A percentile compares a stretch with the other conserved stretches of the same genome.
phyloP scores from a whole-genome alignment of 2,797 vertebrate species.

The Halcyon chelicuti region DNA sequence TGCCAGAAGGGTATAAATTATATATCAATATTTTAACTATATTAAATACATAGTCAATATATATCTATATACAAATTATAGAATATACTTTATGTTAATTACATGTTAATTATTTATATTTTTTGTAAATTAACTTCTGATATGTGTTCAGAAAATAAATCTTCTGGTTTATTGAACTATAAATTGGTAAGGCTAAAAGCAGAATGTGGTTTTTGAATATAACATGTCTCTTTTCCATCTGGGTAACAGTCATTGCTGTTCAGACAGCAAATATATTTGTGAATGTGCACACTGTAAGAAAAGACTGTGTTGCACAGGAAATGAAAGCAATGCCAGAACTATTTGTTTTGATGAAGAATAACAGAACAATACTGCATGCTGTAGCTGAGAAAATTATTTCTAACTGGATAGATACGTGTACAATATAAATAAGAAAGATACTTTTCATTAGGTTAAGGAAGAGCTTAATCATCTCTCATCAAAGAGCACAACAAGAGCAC shows the following conservation, averaged over 20 bases:
- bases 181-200: constrained; percentile 23
- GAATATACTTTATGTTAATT: no score
- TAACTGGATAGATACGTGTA: not conserved
- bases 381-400: not conserved
- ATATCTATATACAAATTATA: no score
- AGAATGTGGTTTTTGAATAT: not conserved
- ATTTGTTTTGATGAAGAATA: not conserved
- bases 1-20: constrained; percentile 27
- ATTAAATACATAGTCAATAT: no score
- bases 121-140: constrained; percentile 17
- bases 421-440: not conserved
- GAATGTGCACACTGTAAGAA: not conserved
- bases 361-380: not conserved
- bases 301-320: not conserved
- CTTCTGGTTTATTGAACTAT: not conserved
- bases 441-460: not conserved
- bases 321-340: not conserved
- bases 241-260: not conserved
- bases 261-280: not conserved
- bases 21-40: not conserved
- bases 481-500: not conserved
- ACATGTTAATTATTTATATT: no score
- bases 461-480: not conserved
- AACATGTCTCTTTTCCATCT: constrained; percentile 20
- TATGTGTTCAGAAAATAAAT: constrained; percentile 19